Percentiles rank a stretch among this genome's conserved stretches.
phyloP scores from a whole-genome alignment of 1,140 invertebrate species.

The Araneus ventricosus region DNA sequence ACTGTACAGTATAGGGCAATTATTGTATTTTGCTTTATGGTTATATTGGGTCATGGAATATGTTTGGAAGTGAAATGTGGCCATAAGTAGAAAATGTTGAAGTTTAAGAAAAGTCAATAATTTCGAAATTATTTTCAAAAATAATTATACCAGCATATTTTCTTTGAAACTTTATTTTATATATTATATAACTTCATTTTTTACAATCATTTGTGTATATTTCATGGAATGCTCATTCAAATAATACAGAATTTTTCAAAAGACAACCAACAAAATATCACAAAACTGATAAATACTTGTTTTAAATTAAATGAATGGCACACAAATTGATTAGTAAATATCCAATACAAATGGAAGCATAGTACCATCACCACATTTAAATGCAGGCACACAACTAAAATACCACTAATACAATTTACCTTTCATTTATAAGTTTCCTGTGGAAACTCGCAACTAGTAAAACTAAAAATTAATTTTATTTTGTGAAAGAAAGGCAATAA shows the following conservation, averaged over 20 bases:
- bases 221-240: constrained; percentile 21
- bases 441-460: too few species aligned
- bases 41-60: too few species aligned
- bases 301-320: constrained; percentile 19
- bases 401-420: neutral
- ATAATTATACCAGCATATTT: neutral
- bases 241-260: neutral
- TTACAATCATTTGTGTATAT: constrained; percentile 21
- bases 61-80: too few species aligned
- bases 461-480: too few species aligned
- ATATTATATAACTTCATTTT: constrained; percentile 30
- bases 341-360: constrained; percentile 5
- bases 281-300: constrained; percentile 10
- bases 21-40: too few species aligned
- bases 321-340: constrained; percentile 2
- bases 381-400: neutral
- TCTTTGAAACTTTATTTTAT: constrained; percentile 11
- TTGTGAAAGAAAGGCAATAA: too few species aligned
- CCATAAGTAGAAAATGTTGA: too few species aligned
- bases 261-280: neutral
- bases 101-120: too few species aligned
- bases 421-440: too few species aligned
- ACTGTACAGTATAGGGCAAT: too few species aligned
- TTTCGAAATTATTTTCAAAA: too few species aligned
- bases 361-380: constrained; percentile 9